phyloP scores from a whole-genome alignment of 2,888 invertebrate species.

The Trissolcus brochymenae region DNA sequence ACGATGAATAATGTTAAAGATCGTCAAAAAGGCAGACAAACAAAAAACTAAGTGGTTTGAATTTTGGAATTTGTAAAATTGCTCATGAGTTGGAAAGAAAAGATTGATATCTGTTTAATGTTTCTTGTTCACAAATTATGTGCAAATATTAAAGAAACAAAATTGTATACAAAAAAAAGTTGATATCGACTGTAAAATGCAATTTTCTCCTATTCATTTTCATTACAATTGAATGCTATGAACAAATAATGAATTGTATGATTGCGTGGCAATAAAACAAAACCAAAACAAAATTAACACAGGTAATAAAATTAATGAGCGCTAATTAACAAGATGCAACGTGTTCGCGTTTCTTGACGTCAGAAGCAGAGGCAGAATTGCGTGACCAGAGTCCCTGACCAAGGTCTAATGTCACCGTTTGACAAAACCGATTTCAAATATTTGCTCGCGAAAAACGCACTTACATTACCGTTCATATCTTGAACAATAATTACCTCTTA shows the following conservation, averaged over 20 bases:
- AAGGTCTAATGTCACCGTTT: constrained; percentile 62
- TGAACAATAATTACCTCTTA: constrained; percentile 6
- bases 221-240: background rate
- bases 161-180: background rate
- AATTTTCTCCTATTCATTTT: too few species aligned
- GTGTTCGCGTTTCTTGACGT: constrained; percentile 15
- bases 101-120: too few species aligned
- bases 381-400: constrained; percentile 65
- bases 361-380: constrained; percentile 62
- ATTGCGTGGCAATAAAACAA: background rate
- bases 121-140: too few species aligned
- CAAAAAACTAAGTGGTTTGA: too few species aligned
- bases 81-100: too few species aligned
- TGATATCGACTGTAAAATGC: background rate
- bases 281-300: background rate
- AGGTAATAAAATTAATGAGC: constrained; percentile 9
- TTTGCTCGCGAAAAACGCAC: constrained; percentile 10
- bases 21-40: too few species aligned
- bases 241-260: background rate
- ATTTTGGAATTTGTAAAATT: too few species aligned
- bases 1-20: too few species aligned
- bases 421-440: constrained; percentile 21
- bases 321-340: constrained; percentile 18
- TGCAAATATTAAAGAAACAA: too few species aligned
- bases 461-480: constrained; percentile 2